Percentiles rank a stretch among this genome's conserved stretches.
phyloP scores from a whole-genome alignment of 2,888 invertebrate genomes.

The Melangyna quadrimaculata region DNA sequence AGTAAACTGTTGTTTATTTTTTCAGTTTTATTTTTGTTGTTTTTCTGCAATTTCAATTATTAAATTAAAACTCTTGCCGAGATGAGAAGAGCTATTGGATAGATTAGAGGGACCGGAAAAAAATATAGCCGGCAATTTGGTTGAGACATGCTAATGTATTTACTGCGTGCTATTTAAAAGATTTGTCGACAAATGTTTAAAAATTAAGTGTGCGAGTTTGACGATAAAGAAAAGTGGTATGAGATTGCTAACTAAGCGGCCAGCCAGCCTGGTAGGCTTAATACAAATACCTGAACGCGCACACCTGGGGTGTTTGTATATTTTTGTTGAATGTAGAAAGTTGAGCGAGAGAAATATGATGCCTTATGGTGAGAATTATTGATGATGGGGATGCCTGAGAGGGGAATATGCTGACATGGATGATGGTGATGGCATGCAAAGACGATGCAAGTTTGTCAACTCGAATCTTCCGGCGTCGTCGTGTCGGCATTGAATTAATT shows the following conservation, averaged over 20 bases:
- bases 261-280: background rate
- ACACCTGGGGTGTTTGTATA: constrained; percentile 51
- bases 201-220: constrained; percentile 47
- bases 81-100: background rate
- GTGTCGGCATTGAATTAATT: background rate
- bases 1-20: constrained; percentile 34
- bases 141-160: constrained; percentile 56
- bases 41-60: constrained; percentile 26
- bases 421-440: constrained; percentile 3
- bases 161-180: constrained; percentile 29
- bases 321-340: constrained; percentile 54
- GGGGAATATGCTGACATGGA: background rate
- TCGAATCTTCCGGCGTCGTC: too few relatives aligned
- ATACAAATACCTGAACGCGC: background rate
- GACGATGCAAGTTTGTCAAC: constrained; percentile 2
- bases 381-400: background rate
- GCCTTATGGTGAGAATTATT: constrained; percentile 42
- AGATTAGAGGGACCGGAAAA: background rate
- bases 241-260: constrained; percentile 9
- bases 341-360: constrained; percentile 36
- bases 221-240: constrained; percentile 55
- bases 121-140: constrained; percentile 26
- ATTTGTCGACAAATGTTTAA: constrained; percentile 65
- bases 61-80: constrained; percentile 13
- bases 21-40: constrained; percentile 2